Evolutionary conservation across 2,888 invertebrate genomes (phyloP).

Genomic region (Papilio gigon): DNA sequence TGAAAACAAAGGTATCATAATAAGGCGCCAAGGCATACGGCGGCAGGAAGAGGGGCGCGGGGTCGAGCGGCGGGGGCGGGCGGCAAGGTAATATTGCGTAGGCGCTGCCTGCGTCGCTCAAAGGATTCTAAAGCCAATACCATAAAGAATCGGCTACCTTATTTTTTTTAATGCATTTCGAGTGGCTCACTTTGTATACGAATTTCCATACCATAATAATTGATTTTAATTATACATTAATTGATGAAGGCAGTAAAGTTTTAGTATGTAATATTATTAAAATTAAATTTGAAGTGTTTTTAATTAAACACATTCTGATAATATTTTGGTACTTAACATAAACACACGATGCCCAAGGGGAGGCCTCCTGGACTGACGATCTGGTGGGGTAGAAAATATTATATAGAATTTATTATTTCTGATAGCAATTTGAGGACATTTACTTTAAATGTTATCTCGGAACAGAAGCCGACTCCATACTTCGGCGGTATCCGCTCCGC

Average conservation of each 20-base stretch:
- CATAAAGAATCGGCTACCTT: conserved; percentile 60
- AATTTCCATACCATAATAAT: neutral
- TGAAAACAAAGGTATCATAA: conserved; percentile 82
- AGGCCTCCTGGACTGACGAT: neutral
- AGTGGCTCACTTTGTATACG: conserved; percentile 1
- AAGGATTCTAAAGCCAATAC: conserved; percentile 64
- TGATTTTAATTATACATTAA: neutral
- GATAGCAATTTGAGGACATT: neutral
- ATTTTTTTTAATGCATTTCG: conserved; percentile 42
- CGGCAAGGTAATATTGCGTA: conserved; percentile 59
- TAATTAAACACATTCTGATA: neutral
- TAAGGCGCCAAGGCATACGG: conserved; percentile 76
- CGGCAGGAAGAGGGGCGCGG: conserved; percentile 41
- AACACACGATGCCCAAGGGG: neutral
- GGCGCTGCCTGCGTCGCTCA: conserved; percentile 75
- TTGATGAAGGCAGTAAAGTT: neutral
- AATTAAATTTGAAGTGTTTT: neutral
- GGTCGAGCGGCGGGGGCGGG: conserved; percentile 50
- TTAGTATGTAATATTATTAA: neutral
- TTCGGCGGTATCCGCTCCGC: conserved; percentile 58
- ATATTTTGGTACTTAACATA: neutral
- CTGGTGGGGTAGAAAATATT: neutral
- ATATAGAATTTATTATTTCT: neutral
- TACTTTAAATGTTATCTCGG: conserved; percentile 19
- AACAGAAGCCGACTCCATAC: conserved; percentile 57